phyloP scores from a whole-genome alignment of 2,888 invertebrate species.

The Hartigia nigra region DNA sequence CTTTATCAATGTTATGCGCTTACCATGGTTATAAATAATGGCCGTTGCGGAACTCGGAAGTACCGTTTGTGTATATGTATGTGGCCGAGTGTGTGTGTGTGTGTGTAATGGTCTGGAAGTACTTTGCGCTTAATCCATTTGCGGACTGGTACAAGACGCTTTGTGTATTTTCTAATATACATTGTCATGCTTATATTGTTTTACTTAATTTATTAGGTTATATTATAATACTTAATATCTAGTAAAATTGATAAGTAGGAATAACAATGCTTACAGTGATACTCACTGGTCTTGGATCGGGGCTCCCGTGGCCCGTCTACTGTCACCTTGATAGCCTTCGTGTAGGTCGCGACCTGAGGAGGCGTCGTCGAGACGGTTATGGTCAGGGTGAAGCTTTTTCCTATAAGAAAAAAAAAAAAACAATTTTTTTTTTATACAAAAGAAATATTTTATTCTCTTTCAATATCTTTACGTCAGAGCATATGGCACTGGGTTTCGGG shows the following conservation, averaged over 20 bases:
- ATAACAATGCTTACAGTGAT: conserved; percentile 66
- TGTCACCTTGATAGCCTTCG: conserved; percentile 97
- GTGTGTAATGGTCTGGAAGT: not conserved
- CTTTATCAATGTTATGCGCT: conserved; percentile 62
- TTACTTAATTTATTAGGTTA: not conserved
- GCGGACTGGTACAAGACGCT: not conserved
- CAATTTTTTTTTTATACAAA: too few relatives aligned
- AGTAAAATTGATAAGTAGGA: conserved; percentile 34
- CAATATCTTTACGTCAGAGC: not conserved
- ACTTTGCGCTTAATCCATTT: not conserved
- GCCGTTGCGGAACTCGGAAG: conserved; percentile 45
- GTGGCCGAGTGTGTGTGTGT: too few relatives aligned
- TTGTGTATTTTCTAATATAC: not conserved
- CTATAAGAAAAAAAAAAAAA: conserved; percentile 73
- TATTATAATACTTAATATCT: not conserved
- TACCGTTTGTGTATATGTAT: not conserved
- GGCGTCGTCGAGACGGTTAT: conserved; percentile 95
- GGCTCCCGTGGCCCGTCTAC: conserved; percentile 98
- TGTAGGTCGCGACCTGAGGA: conserved; percentile 95
- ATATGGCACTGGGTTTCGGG: not conserved
- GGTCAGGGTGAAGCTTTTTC: conserved; percentile 97
- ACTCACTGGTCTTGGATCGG: conserved; percentile 91
- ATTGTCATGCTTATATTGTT: not conserved
- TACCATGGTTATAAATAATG: conserved; percentile 61
- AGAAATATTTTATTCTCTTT: not conserved